These are phyloP conservation scores for Drosophila flavopinicola DNA, from an alignment of 2,888 invertebrate species.

Conservation along the genomic window DNA sequence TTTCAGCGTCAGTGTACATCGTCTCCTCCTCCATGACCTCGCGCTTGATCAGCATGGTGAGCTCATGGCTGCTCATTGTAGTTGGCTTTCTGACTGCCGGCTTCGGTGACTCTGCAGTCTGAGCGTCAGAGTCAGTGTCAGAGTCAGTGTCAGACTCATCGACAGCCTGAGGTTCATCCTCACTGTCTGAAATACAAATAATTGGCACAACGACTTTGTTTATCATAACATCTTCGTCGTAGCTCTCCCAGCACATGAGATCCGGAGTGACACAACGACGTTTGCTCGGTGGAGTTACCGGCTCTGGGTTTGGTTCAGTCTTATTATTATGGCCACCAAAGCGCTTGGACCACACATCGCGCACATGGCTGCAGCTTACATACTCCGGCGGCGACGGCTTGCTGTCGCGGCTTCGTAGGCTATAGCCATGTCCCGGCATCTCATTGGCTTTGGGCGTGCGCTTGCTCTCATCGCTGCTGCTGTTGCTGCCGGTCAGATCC, in stretches of 20 bases:
- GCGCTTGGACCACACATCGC: slow-evolving; percentile 78
- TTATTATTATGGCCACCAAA: slow-evolving; percentile 41
- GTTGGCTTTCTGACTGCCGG: neutral
- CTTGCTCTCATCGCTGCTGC: slow-evolving; percentile 18
- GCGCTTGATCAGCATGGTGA: slow-evolving; percentile 78
- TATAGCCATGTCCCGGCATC: slow-evolving; percentile 68
- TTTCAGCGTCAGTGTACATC: slow-evolving; percentile 67
- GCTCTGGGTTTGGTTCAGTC: neutral
- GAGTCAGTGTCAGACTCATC: no score
- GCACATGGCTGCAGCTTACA: slow-evolving; percentile 71
- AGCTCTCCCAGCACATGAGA: slow-evolving; percentile 44
- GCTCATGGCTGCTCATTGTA: slow-evolving; percentile 62
- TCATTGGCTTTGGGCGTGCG: neutral
- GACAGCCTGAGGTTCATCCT: no score
- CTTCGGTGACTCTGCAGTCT: neutral
- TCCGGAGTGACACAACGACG: slow-evolving; percentile 59
- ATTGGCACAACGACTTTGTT: slow-evolving; percentile 43
- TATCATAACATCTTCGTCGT: slow-evolving; percentile 81
- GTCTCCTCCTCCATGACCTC: slow-evolving; percentile 81
- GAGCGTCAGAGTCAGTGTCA: neutral
- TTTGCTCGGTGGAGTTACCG: slow-evolving; percentile 36
- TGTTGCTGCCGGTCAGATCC: slow-evolving; percentile 44
- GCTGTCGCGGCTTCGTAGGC: no score
- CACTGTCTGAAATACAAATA: slow-evolving; percentile 75
- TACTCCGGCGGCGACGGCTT: slow-evolving; percentile 4